Conservation (phyloP, 2,797 vertebrate species). For the Dryobates pubescens region DNA sequence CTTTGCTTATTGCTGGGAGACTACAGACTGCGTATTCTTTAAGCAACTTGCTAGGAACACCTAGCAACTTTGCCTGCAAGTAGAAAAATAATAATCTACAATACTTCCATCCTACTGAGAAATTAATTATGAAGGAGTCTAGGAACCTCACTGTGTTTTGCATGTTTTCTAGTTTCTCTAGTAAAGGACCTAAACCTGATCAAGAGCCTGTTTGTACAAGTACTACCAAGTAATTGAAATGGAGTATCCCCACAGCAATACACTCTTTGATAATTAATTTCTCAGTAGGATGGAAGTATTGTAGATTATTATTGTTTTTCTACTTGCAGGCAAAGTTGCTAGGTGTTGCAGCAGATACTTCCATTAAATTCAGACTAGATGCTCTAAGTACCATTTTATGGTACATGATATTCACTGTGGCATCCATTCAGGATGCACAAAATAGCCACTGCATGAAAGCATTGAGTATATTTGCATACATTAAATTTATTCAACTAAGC, state of each 20-base stretch:
- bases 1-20: background rate
- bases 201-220: background rate
- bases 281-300: background rate
- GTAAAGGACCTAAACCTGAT: background rate
- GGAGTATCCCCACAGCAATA: background rate
- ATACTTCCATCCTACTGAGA: background rate
- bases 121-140: background rate
- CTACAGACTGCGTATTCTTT: background rate
- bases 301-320: conserved; percentile 1
- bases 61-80: conserved; percentile 79
- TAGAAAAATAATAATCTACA: background rate
- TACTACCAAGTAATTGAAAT: background rate
- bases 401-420: background rate
- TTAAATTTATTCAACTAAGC: background rate
- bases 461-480: background rate
- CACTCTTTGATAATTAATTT: background rate
- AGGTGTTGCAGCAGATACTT: conserved; percentile 80
- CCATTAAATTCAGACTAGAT: conserved; percentile 81
- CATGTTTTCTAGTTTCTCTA: background rate
- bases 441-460: background rate
- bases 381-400: conserved; percentile 70
- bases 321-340: conserved; percentile 78
- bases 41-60: conserved; percentile 50
- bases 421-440: background rate
- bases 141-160: background rate